Base-by-base conservation (phyloP, 2,888 invertebrate genomes). In the Epistrophe eligans region DNA sequence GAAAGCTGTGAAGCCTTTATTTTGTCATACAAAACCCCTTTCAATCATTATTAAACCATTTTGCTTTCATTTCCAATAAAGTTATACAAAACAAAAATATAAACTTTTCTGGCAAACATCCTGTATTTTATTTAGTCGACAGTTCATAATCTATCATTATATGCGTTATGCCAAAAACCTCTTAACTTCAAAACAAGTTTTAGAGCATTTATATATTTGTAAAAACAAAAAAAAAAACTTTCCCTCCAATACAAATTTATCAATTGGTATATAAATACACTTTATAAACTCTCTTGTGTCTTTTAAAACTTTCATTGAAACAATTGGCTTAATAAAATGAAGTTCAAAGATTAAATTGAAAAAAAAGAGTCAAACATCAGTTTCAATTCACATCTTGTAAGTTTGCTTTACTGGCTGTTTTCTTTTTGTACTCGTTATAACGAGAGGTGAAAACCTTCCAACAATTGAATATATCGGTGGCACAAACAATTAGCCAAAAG, bases 381-480 rank as follows among this genome's bases (percentile, higher is more conserved):
- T 62, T 62, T 64, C 67, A 43, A 40, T 35, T 71, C 62, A 24
- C 43, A 62, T 58, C 58, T 58, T 24, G 60, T 24, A 17, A 4
- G 8, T 32, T 24, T 11, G 9, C 9, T 4, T 40, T 10, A 0
- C 40, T 40, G 15, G 40, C 62, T 15, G 24, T 35, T 58, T 58
- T 58, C 28, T 60, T 48, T 55, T 45, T 28, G 11, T 28, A 28
- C 58, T 60, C n/a, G 13, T 50, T 57, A n/a, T n/a, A 32, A 40
- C 17, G 60, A 62, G 15, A 80, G 76, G 84, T 84, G 84, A 84
- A 84, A 84, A 84, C 80, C 57, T 67, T 80, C 11, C 60, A 80
- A 84, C 80, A 84, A 84, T 84, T 80, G 80, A 71, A 80, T 32
- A 77, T 77, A 84, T 80, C 71, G 80, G 80, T 72, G 77, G 84